Conservation (phyloP, 1,140 invertebrate species). For the Subanguina moxae region DNA sequence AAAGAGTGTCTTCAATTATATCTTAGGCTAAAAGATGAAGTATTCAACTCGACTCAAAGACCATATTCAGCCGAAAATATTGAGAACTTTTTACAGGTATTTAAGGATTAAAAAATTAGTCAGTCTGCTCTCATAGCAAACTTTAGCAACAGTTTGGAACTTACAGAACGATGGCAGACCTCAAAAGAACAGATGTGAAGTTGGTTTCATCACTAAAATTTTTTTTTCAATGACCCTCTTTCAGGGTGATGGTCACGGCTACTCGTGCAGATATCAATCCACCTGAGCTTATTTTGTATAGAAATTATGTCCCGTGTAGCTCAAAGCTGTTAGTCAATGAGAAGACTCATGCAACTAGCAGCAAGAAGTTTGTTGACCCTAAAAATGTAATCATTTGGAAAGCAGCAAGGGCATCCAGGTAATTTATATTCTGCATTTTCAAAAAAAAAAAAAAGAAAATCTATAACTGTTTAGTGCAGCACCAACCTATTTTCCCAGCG, state of each 20-base stretch:
- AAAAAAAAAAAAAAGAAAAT: background rate
- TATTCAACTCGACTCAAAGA: slow-evolving; percentile 69
- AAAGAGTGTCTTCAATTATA: slow-evolving; percentile 26
- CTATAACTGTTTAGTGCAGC: background rate
- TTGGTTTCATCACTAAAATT: background rate
- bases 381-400: slow-evolving; percentile 51
- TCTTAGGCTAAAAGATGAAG: slow-evolving; percentile 67
- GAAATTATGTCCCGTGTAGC: slow-evolving; percentile 74
- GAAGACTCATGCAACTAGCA: slow-evolving; percentile 31
- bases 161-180: slow-evolving; percentile 14
- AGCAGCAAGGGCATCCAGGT: slow-evolving; percentile 27
- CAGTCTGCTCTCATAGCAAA: too few relatives aligned
- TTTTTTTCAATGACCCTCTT: background rate
- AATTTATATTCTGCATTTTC: background rate
- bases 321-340: slow-evolving; percentile 39
- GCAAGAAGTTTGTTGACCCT: slow-evolving; percentile 57
- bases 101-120: too few relatives aligned
- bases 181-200: background rate
- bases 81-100: slow-evolving; percentile 5
- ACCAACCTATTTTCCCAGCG: slow-evolving; percentile 71
- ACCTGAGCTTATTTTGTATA: slow-evolving; percentile 83
- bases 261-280: slow-evolving; percentile 84
- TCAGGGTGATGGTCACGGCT: slow-evolving; percentile 76
- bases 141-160: slow-evolving; percentile 56
- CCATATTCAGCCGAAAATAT: slow-evolving; percentile 6